These are phyloP conservation scores for Drosophila sulfurigaster DNA, from an alignment of 1,140 invertebrate genomes.

Conservation along the genomic window DNA sequence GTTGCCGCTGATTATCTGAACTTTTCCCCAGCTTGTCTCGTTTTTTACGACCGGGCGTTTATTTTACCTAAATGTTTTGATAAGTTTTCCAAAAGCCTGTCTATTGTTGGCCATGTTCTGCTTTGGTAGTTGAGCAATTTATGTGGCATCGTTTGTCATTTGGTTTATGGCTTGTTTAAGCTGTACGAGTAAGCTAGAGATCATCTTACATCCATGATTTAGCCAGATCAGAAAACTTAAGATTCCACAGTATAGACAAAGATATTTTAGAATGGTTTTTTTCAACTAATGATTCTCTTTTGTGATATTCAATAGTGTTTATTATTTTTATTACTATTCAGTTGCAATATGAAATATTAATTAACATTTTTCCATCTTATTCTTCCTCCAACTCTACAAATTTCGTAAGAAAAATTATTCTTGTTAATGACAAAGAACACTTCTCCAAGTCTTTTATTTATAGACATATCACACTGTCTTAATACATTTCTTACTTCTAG, in stretches of 20 bases:
- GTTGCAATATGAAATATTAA: too few species aligned
- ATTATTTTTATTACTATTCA: too few species aligned
- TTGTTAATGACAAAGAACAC: too few species aligned
- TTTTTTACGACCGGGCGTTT: slow-evolving; percentile 75
- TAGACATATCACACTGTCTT: background rate
- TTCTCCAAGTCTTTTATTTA: background rate
- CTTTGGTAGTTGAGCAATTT: slow-evolving; percentile 62
- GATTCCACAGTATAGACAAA: background rate
- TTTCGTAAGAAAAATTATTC: too few species aligned
- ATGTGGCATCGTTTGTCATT: slow-evolving; percentile 80
- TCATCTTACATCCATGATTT: background rate
- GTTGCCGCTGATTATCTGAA: slow-evolving; percentile 69
- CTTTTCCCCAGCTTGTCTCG: slow-evolving; percentile 65
- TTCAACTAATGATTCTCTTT: too few species aligned
- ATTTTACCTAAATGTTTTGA: slow-evolving; percentile 82
- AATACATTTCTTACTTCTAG: background rate
- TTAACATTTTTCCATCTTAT: too few species aligned
- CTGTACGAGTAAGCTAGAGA: slow-evolving; percentile 29
- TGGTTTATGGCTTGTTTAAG: slow-evolving; percentile 81
- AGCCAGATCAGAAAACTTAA: background rate
- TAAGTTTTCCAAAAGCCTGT: slow-evolving; percentile 62
- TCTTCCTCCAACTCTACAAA: too few species aligned
- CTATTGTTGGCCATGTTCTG: slow-evolving; percentile 45
- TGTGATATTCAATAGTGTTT: too few species aligned
- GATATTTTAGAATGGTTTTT: too few species aligned